Evolutionary conservation across 2,113 vertebrate genomes (phyloP).

Genomic region (Numida meleagris): DNA sequence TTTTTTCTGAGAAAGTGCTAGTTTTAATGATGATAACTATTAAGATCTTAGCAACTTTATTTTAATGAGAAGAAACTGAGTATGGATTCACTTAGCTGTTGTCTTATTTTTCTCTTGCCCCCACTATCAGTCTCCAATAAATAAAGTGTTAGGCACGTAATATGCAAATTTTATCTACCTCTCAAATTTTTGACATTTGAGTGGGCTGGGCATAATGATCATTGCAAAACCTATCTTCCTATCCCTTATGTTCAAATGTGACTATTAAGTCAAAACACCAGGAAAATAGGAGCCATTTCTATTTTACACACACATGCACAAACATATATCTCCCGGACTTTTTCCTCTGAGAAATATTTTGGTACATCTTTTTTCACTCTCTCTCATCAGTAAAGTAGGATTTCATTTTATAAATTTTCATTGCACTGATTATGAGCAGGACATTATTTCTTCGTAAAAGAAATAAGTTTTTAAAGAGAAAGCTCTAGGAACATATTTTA

Average conservation of each 20-base stretch:
- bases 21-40: not conserved
- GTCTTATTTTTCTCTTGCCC: not conserved
- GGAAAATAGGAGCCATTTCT: constrained; percentile 15
- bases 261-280: constrained; percentile 51
- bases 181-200: constrained; percentile 37
- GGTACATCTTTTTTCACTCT: not conserved
- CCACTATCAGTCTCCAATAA: not conserved
- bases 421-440: not conserved
- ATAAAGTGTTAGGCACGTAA: not conserved
- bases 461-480: not conserved
- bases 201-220: constrained; percentile 26
- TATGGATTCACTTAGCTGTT: not conserved
- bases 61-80: not conserved
- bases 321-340: not conserved
- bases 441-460: not conserved
- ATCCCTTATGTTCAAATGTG: constrained; percentile 8
- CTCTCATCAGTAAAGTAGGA: not conserved
- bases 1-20: not conserved
- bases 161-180: constrained; percentile 17
- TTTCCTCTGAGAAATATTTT: constrained; percentile 18
- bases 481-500: not conserved
- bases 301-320: not conserved
- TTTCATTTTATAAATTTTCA: not conserved
- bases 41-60: not conserved
- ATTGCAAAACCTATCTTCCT: not conserved